phyloP scores from a whole-genome alignment of 1,140 invertebrate species.

The Ips typographus region DNA sequence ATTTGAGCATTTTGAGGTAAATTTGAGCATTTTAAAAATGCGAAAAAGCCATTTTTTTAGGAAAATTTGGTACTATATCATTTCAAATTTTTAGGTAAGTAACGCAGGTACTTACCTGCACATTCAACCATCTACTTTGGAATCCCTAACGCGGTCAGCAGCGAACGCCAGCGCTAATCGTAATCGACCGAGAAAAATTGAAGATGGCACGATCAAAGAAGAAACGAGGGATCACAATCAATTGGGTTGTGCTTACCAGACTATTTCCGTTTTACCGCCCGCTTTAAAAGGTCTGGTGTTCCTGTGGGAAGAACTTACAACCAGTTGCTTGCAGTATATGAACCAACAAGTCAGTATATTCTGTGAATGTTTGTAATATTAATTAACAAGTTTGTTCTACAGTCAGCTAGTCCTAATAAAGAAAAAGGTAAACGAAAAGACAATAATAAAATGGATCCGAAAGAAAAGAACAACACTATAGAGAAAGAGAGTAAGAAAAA shows the following conservation, averaged over 20 bases:
- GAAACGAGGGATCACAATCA: slow-evolving; percentile 48
- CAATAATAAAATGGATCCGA: slow-evolving; percentile 46
- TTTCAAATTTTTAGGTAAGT: slow-evolving; percentile 49
- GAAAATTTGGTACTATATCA: too few species aligned
- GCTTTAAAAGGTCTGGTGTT: slow-evolving; percentile 80
- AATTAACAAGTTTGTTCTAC: background rate
- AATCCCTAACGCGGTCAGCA: slow-evolving; percentile 73
- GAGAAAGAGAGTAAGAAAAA: slow-evolving; percentile 58
- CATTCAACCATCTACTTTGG: slow-evolving; percentile 75
- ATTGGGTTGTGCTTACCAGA: slow-evolving; percentile 53
- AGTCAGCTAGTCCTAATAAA: slow-evolving; percentile 52
- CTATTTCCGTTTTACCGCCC: slow-evolving; percentile 76
- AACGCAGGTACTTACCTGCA: slow-evolving; percentile 73
- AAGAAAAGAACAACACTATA: slow-evolving; percentile 53
- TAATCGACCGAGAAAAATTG: slow-evolving; percentile 57
- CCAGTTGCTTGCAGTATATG: slow-evolving; percentile 67
- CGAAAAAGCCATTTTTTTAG: too few species aligned
- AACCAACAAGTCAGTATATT: slow-evolving; percentile 56
- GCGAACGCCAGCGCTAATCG: slow-evolving; percentile 71
- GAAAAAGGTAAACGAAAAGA: slow-evolving; percentile 52
- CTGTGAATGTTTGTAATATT: background rate
- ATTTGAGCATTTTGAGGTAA: too few species aligned
- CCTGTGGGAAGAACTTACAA: slow-evolving; percentile 87
- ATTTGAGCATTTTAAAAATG: too few species aligned
- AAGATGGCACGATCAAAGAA: slow-evolving; percentile 60